Percentiles rank a stretch among this genome's conserved stretches.
Evolutionary conservation across 2,888 invertebrate genomes (phyloP).

Genomic region (Phengaris arion): DNA sequence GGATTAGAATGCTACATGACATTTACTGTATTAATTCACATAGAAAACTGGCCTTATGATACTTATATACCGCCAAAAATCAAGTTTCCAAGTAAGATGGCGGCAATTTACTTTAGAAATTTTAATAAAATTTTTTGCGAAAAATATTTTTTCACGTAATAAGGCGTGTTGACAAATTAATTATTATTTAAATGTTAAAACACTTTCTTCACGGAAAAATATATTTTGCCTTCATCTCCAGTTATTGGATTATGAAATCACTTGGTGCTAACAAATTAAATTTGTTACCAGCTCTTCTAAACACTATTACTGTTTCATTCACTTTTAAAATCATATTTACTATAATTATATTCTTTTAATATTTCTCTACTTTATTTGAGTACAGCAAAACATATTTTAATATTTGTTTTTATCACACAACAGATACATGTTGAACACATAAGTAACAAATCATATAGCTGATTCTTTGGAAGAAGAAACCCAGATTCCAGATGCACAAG

Average conservation of each 20-base stretch:
- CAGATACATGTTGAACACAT: too few relatives aligned
- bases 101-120: not conserved
- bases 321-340: not conserved
- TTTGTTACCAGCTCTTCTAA: conserved; percentile 1
- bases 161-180: conserved; percentile 19
- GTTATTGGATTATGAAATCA: conserved; percentile 20
- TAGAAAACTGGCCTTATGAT: not conserved
- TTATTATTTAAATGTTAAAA: conserved; percentile 19
- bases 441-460: too few relatives aligned
- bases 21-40: not conserved
- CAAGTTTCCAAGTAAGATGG: not conserved
- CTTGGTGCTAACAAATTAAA: conserved; percentile 11
- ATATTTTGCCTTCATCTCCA: not conserved
- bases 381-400: not conserved
- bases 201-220: not conserved
- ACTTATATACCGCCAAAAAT: not conserved
- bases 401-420: too few relatives aligned
- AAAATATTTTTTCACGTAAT: not conserved
- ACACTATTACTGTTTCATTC: conserved; percentile 3
- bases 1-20: not conserved
- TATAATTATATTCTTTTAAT: not conserved
- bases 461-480: too few relatives aligned
- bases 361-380: not conserved
- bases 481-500: too few relatives aligned
- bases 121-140: not conserved